These are phyloP conservation scores for Taenioides sp. DNA, from an alignment of 2,797 vertebrate species.

Conservation along the genomic window DNA sequence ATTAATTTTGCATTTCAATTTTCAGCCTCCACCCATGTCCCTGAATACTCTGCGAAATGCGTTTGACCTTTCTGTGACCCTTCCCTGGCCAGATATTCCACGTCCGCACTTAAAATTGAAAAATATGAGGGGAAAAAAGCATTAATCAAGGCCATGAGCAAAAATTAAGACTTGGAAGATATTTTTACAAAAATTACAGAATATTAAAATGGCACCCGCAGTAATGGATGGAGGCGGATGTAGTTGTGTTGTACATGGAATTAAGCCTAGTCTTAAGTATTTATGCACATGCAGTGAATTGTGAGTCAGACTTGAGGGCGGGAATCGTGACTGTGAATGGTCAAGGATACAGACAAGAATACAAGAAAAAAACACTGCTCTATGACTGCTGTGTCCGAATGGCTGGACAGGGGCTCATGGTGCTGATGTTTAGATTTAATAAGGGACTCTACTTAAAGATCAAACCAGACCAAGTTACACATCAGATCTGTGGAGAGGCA, in stretches of 20 bases:
- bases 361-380: background rate
- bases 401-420: background rate
- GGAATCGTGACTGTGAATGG: background rate
- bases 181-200: slow-evolving; percentile 29
- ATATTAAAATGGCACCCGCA: slow-evolving; percentile 25
- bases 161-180: slow-evolving; percentile 24
- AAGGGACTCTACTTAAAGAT: too few species aligned
- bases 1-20: background rate
- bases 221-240: slow-evolving; percentile 38
- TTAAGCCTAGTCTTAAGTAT: slow-evolving; percentile 18
- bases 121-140: slow-evolving; percentile 7
- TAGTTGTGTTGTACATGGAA: slow-evolving; percentile 38
- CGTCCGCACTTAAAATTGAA: slow-evolving; percentile 29
- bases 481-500: too few species aligned
- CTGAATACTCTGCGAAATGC: slow-evolving; percentile 11
- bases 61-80: slow-evolving; percentile 21
- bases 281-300: slow-evolving; percentile 17
- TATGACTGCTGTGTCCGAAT: background rate
- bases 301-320: slow-evolving; percentile 7
- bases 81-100: slow-evolving; percentile 24
- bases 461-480: too few species aligned
- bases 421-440: background rate
- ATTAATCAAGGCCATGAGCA: slow-evolving; percentile 32
- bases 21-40: slow-evolving; percentile 17
- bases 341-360: background rate